Conservation (phyloP, 1,140 invertebrate genomes). For the Antheraea pernyi region DNA sequence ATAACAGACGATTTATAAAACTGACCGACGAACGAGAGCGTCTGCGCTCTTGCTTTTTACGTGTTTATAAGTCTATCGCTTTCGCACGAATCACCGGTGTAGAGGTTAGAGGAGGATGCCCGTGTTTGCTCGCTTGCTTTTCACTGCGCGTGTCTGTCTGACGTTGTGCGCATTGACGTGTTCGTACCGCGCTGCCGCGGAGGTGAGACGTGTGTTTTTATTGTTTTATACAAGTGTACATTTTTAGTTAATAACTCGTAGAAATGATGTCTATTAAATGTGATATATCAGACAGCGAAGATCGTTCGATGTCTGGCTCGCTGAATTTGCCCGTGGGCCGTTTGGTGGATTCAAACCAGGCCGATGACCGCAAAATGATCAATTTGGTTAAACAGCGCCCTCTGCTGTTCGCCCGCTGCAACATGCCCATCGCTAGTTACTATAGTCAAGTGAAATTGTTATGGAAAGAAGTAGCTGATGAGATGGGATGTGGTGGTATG, state of each 20-base stretch:
- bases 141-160: constrained; percentile 66
- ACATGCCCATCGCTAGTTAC: constrained; percentile 68
- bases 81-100: constrained; percentile 25
- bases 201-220: constrained; percentile 42
- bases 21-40: constrained; percentile 35
- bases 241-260: background rate
- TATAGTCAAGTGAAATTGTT: constrained; percentile 56
- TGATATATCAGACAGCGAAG: constrained; percentile 1
- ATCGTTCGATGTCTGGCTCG: background rate
- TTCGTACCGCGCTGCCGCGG: constrained; percentile 45
- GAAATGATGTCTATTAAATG: constrained; percentile 1
- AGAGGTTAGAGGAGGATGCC: constrained; percentile 48
- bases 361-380: constrained; percentile 64
- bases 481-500: constrained; percentile 66
- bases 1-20: constrained; percentile 52
- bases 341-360: constrained; percentile 60
- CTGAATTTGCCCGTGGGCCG: constrained; percentile 33
- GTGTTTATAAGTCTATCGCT: constrained; percentile 39
- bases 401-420: constrained; percentile 64
- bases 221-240: background rate
- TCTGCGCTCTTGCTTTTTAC: constrained; percentile 69
- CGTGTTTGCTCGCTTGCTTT: constrained; percentile 48
- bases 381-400: constrained; percentile 54
- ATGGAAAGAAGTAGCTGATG: constrained; percentile 55
- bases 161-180: constrained; percentile 56